Percentiles rank a stretch among this genome's conserved stretches.
Conservation (phyloP, 2,113 vertebrate genomes). For the Deroptyus accipitrinus region DNA sequence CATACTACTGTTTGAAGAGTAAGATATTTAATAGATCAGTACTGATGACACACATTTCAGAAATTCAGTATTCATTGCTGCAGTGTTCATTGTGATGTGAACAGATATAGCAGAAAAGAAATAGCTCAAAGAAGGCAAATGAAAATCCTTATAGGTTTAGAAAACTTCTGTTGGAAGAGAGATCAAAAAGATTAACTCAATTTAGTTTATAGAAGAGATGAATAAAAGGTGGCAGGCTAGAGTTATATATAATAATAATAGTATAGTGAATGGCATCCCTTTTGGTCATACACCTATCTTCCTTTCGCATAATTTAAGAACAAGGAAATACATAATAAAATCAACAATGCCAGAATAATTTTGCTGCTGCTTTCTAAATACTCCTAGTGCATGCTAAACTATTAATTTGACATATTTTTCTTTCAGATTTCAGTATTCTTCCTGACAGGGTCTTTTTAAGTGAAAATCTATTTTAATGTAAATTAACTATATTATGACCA, state of each 20-base stretch:
- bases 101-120: not conserved
- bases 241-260: not conserved
- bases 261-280: not conserved
- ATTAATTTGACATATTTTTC: not conserved
- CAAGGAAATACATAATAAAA: not conserved
- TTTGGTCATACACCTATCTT: not conserved
- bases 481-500: not conserved
- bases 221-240: not conserved
- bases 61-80: not conserved
- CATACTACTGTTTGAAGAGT: not conserved
- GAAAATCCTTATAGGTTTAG: not conserved
- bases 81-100: not conserved
- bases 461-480: not conserved
- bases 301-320: not conserved
- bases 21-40: not conserved
- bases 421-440: not conserved
- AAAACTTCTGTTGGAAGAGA: not conserved
- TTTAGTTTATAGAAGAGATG: not conserved
- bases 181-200: not conserved
- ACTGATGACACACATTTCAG: not conserved
- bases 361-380: not conserved
- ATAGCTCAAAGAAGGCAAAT: not conserved
- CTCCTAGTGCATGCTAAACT: not conserved
- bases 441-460: not conserved
- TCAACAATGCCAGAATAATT: constrained; percentile 4